Base-by-base conservation (phyloP, 2,113 vertebrate species). In the Callorhinus ursinus region DNA sequence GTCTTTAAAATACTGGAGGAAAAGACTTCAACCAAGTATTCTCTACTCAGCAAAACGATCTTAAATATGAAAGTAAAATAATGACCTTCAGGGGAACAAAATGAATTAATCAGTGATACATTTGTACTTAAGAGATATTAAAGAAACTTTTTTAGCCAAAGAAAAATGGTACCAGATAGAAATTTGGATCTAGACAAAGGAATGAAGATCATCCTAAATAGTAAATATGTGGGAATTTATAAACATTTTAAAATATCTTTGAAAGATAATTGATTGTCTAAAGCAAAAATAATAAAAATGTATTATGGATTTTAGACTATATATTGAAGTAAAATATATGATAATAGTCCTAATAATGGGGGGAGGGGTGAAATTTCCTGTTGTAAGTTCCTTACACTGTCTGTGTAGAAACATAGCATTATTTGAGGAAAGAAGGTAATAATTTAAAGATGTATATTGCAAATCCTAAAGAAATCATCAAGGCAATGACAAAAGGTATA, bases 31-130 rank as follows among this genome's bases (percentile, higher is more conserved):
- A 46, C 8, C 13, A 93, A 53, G 42, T n/a, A 71, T 71, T 77
- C n/a, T 33, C 21, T 61, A 79, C 11, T 57, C 24, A 89, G 39
- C 15, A 65, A 85, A 89, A 84, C 28, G 36, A 49, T 65, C 13
- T 84, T 84, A 79, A 89, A 79, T 71, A 49, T 51, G 26, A 67
- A 93, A 33, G 33, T 49, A 79, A 93, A 90, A 79, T 93, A 53
- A 69, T 84, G 59, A 84, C 49, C 84, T 85, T 61, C 6, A 85
- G 57, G 77, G 53, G 36, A 71, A 79, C 1, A 49, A 63, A 90
- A 91, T 31, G n/a, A 93, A 76, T 31, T 76, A 88, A 82, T 88
- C 36, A 77, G 24, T 76, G 18, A 19, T 76, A 82, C 10, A 59
- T 33, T 81, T 51, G 16, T 93, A 89, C 31, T 93, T 80, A 59